Evolutionary conservation across 2,797 vertebrate species (phyloP), one percentile per base, ranked within the genome.

Genomic region (Melanogrammus aeglefinus): DNA sequence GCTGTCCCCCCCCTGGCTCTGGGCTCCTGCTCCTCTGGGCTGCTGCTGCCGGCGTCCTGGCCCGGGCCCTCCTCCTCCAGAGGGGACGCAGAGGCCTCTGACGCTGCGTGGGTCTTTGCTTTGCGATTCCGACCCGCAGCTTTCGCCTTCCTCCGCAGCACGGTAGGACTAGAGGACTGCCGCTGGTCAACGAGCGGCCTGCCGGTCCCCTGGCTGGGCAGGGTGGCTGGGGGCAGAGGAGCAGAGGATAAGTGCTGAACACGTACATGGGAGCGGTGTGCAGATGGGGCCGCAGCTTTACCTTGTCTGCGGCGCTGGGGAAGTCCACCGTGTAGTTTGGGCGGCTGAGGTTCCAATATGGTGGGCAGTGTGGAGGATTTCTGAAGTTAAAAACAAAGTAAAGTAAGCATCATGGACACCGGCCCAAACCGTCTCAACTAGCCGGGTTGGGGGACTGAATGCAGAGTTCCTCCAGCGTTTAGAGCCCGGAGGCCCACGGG

Each of bases 101-200:
- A 24, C 35, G 72, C 79, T 29, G 85, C 27, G 0, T 76, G 13
- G 3, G 16, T 21, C 8, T 57, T 39, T n/a, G n/a, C 41, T 16
- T 57, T 76, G 38, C 0, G 35, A 70, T 74, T 85, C 33, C 77
- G 76, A 5, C 3, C 2, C 1, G 78, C 38, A 31, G 75, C 9
- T 73, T 86, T 91, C 33, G 86, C 82, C 75, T 69, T 91, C 74
- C 89, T 91, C 74, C 44, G 41, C 4, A 70, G 82, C 1, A 5
- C 84, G 0, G 82, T 5, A 0, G 9, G 35, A 36, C 35, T 6
- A 36, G 35, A 36, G 35, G 35, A 36, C 35, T 36, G 47, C 29
- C 80, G 73, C 10, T 51, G 13, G 0, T 77, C 6, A 1, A 1
- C 73, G 73, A 12, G n/a, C 24, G 51, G 51, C 10, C 6, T 41